Conservation (phyloP, 2,888 invertebrate species). For the Oeneis ivallda region DNA sequence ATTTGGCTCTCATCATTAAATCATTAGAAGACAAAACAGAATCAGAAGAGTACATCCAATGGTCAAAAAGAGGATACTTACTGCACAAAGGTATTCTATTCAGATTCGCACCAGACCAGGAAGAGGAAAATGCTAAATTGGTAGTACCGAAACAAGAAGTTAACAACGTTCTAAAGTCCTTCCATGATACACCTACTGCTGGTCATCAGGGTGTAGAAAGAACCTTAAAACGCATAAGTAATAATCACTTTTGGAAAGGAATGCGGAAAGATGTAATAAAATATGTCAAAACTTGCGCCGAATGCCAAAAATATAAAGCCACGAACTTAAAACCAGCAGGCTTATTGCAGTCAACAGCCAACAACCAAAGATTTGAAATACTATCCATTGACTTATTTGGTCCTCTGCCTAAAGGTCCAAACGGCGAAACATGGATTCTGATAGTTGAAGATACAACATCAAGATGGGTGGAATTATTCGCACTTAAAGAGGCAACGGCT, state of each 20-base stretch:
- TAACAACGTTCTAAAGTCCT: background rate
- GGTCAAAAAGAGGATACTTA: constrained; percentile 10
- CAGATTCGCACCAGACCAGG: background rate
- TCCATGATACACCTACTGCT: constrained; percentile 29
- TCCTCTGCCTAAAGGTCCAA: constrained; percentile 32
- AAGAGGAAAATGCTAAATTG: constrained; percentile 2
- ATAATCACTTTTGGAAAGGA: constrained; percentile 25
- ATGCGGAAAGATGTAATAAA: constrained; percentile 39
- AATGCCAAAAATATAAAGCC: constrained; percentile 37
- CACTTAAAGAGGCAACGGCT: constrained; percentile 33
- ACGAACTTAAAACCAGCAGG: constrained; percentile 39
- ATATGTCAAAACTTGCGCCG: constrained; percentile 30
- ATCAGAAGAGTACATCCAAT: background rate
- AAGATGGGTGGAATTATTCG: constrained; percentile 38
- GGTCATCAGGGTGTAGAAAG: constrained; percentile 29
- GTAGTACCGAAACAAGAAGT: constrained; percentile 8
- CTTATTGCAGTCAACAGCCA: constrained; percentile 32
- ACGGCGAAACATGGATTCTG: constrained; percentile 36
- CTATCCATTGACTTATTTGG: constrained; percentile 41
- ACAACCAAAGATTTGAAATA: constrained; percentile 37
- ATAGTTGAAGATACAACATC: constrained; percentile 38
- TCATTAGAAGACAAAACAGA: background rate
- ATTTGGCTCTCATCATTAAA: background rate
- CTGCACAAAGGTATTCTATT: constrained; percentile 5
- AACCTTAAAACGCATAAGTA: background rate